These are phyloP conservation scores for Papilio aristodemus DNA, from an alignment of 1,140 invertebrate genomes.

Conservation along the genomic window DNA sequence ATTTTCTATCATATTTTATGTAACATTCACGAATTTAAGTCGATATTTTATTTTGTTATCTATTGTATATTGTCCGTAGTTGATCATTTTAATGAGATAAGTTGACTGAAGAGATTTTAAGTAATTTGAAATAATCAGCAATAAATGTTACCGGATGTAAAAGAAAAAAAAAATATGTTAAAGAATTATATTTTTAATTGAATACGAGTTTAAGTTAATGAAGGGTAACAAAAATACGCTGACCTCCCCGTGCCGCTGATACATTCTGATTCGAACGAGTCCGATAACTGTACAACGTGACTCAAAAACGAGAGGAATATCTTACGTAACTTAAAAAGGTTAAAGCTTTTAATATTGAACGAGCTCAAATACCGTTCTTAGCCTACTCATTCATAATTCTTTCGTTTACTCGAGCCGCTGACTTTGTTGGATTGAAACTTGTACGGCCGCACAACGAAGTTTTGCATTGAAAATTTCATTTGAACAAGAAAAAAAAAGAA, in stretches of 20 bases:
- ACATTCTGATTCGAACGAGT: neutral
- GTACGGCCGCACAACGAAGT: slow-evolving; percentile 26
- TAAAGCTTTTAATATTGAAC: slow-evolving; percentile 32
- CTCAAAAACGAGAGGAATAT: slow-evolving; percentile 29
- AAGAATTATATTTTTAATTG: too few relatives aligned
- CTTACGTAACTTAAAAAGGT: slow-evolving; percentile 31
- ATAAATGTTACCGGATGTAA: neutral
- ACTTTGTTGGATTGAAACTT: slow-evolving; percentile 35
- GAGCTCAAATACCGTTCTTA: slow-evolving; percentile 32
- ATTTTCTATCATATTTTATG: too few relatives aligned
- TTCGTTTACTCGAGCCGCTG: slow-evolving; percentile 27
- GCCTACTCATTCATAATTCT: slow-evolving; percentile 34
- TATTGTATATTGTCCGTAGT: too few relatives aligned
- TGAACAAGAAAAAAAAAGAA: slow-evolving; percentile 41
- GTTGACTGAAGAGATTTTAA: too few relatives aligned
- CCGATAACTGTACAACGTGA: slow-evolving; percentile 28
- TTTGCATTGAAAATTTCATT: slow-evolving; percentile 32
- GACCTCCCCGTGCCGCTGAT: slow-evolving; percentile 3
- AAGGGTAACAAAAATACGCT: neutral
- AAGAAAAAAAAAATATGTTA: neutral
- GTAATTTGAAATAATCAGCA: neutral
- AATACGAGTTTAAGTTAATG: slow-evolving; percentile 1
- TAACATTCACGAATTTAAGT: too few relatives aligned
- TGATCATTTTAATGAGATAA: too few relatives aligned
- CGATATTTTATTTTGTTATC: too few relatives aligned